These are phyloP conservation scores for Xestia sexstrigata DNA, from an alignment of 2,888 invertebrate genomes.

Conservation along the genomic window DNA sequence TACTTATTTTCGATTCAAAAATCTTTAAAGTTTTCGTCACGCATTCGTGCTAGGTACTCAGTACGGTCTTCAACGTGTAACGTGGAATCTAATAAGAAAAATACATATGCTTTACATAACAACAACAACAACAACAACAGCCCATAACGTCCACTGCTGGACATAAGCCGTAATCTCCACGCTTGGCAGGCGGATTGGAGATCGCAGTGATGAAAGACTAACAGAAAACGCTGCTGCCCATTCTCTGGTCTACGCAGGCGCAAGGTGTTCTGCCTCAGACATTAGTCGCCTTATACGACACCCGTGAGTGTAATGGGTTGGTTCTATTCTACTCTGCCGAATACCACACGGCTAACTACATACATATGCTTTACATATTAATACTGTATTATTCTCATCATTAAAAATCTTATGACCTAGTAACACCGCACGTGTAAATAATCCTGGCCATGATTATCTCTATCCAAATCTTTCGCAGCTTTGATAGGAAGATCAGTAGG, in stretches of 20 bases:
- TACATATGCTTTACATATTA: neutral
- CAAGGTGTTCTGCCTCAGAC: too few relatives aligned
- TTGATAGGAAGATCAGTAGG: neutral
- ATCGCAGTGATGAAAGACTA: too few relatives aligned
- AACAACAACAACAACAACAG: too few relatives aligned
- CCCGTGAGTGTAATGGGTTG: too few relatives aligned
- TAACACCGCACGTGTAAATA: conserved; percentile 5
- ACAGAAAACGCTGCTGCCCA: too few relatives aligned
- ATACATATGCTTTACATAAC: neutral
- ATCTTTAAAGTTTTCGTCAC: neutral
- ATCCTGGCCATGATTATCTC: neutral
- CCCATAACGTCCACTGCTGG: too few relatives aligned
- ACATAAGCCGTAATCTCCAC: too few relatives aligned
- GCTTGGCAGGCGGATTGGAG: too few relatives aligned
- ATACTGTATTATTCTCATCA: conserved; percentile 7
- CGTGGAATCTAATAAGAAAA: neutral
- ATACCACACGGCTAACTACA: too few relatives aligned
- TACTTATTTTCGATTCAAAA: neutral
- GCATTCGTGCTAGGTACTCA: neutral
- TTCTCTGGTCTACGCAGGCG: too few relatives aligned
- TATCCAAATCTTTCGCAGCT: neutral
- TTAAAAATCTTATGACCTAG: neutral
- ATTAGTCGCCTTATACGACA: too few relatives aligned
- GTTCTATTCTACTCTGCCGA: too few relatives aligned
- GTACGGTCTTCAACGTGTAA: neutral